Percentiles rank a stretch among this genome's conserved stretches.
These are phyloP conservation scores for Marronus borbonicus DNA, from an alignment of 2,888 invertebrate genomes.

Conservation along the genomic window DNA sequence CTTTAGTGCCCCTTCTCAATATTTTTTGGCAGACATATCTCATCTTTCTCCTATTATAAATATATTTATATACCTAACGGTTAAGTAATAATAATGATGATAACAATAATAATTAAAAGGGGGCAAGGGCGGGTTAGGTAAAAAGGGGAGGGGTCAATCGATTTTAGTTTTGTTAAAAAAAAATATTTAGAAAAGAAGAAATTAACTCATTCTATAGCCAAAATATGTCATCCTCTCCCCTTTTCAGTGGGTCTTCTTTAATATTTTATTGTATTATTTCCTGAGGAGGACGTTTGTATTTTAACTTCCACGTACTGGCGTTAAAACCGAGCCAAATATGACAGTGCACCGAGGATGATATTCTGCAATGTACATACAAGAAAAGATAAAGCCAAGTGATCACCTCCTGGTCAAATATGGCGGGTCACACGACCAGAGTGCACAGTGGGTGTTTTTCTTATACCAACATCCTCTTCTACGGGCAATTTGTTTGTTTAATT, in stretches of 20 bases:
- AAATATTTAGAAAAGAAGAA: too few species aligned
- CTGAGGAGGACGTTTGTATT: constrained; percentile 61
- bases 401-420: constrained; percentile 54
- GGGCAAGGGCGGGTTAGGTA: constrained; percentile 41
- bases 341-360: constrained; percentile 61
- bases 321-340: constrained; percentile 57
- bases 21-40: constrained; percentile 68
- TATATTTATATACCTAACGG: constrained; percentile 38
- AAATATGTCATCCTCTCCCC: neutral
- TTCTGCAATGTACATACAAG: neutral
- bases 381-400: constrained; percentile 5
- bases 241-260: neutral
- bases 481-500: constrained; percentile 21
- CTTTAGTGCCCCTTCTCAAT: constrained; percentile 67
- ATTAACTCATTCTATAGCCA: too few species aligned
- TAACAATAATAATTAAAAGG: constrained; percentile 57
- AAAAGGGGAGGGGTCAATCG: too few species aligned
- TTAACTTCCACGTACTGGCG: constrained; percentile 56
- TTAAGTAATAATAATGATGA: constrained; percentile 45
- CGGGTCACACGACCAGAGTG: constrained; percentile 61
- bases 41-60: constrained; percentile 64
- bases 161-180: too few species aligned
- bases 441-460: constrained; percentile 59
- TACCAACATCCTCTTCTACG: constrained; percentile 60
- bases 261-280: neutral